Base-by-base conservation (phyloP, 2,888 invertebrate genomes). In the Steinernema scapterisci region DNA sequence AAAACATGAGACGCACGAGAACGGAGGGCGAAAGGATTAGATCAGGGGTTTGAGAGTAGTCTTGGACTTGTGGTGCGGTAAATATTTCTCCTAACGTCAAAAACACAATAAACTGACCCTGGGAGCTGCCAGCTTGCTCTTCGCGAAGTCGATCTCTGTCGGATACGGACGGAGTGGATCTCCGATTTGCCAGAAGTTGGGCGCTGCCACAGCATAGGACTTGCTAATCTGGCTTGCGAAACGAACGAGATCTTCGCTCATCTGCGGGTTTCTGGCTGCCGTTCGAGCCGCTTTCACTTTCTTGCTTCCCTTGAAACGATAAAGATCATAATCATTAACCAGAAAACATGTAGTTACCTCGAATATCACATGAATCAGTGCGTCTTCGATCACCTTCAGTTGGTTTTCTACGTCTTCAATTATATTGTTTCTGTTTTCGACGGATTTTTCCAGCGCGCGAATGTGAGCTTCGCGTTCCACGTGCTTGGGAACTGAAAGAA, bases 151-250 rank as follows among this genome's bases (percentile, higher is more conserved):
- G n/a, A 79, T 76, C 72, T 86, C 86, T n/a, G 82, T 86, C 13
- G 86, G 86, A 71, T 82, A 86, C 25, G 86, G 86, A n/a, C 86
- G 73, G 7, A 78, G 79, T 6, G 84, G 83, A 77, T 86, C 85
- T 21, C 86, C 85, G 54, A 80, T 79, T 71, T 82, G 81, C 85
- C 85, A 85, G 38, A 77, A 80, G 43, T 81, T 71, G 0, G 85
- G 85, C 6, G 83, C 79, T 5, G 84, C 83, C 46, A 86, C 83
- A 19, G 85, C 84, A 73, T 82, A 82, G 54, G 76, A 78, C 56
- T 80, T 80, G 72, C 82, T 82, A 74, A 86, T 86, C 71, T 81
- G 83, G 51, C 86, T 83, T 1, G 85, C 81, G 44, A 83, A 75
- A 43, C 85, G 81, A 46, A 86, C 78, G 27, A 85, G 76, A n/a